Conservation (phyloP, 2,113 vertebrate species). For the Accipiter cooperii region DNA sequence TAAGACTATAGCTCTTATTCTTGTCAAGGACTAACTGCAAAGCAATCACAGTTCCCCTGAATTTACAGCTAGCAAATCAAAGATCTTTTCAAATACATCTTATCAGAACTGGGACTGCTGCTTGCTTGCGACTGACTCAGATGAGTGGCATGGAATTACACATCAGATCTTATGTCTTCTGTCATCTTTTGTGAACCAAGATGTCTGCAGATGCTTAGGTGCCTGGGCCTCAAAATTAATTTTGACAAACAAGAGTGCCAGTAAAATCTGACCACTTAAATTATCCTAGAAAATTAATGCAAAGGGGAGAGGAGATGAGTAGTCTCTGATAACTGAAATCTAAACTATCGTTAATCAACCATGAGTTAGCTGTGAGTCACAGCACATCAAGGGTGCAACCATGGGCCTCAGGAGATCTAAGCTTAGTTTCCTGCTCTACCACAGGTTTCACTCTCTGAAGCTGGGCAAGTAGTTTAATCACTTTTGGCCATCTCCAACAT, state of each 20-base stretch:
- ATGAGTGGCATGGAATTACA: not conserved
- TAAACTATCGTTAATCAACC: not conserved
- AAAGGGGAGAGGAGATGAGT: not conserved
- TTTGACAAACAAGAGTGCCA: not conserved
- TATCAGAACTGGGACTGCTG: not conserved
- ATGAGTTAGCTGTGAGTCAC: not conserved
- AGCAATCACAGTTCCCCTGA: not conserved
- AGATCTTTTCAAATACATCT: not conserved
- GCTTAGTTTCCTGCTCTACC: not conserved
- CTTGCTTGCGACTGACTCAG: not conserved
- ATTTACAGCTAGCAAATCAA: not conserved
- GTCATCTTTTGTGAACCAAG: not conserved
- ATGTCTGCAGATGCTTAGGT: not conserved
- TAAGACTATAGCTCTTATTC: not conserved
- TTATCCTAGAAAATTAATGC: not conserved
- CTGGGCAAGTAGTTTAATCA: not conserved
- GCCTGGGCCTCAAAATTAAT: not conserved
- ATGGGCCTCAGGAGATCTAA: not conserved
- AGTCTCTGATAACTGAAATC: not conserved
- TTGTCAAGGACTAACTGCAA: not conserved
- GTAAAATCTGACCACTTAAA: not conserved
- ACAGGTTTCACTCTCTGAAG: not conserved
- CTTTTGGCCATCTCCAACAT: not conserved
- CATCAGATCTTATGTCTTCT: not conserved
- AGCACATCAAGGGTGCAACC: not conserved